A percentile compares a stretch with the other conserved stretches of the same genome.
These are phyloP conservation scores for Isaurus tuberculatus DNA, from an alignment of 92 coral and sea anemone species.

Conservation along the genomic window DNA sequence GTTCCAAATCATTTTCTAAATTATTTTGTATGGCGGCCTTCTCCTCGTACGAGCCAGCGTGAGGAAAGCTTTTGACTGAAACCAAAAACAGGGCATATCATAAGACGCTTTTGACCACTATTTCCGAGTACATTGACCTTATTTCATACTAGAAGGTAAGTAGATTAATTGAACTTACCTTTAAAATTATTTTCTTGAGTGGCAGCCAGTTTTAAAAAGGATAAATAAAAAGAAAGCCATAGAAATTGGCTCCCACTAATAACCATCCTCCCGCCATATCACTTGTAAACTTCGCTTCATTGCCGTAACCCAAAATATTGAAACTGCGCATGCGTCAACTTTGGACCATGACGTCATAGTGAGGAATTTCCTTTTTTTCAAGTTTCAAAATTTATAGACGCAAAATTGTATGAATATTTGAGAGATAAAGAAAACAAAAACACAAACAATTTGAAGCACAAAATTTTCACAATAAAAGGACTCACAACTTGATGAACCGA, in stretches of 20 bases:
- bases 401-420: too few relatives aligned
- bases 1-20: constrained; percentile 14
- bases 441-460: too few relatives aligned
- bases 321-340: constrained; percentile 79
- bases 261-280: constrained; percentile 90
- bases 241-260: constrained; percentile 75
- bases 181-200: constrained; percentile 55
- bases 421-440: too few relatives aligned
- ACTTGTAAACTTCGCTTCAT: constrained; percentile 30
- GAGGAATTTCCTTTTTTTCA: neutral
- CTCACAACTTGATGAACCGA: too few relatives aligned
- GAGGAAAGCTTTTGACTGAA: constrained; percentile 66
- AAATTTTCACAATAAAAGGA: too few relatives aligned
- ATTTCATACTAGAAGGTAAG: neutral
- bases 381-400: too few relatives aligned
- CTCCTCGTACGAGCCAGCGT: constrained; percentile 81
- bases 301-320: constrained; percentile 68
- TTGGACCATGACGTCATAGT: constrained; percentile 7
- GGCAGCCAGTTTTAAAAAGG: constrained; percentile 62
- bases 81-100: constrained; percentile 64
- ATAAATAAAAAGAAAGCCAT: constrained; percentile 81
- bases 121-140: constrained; percentile 7
- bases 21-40: constrained; percentile 21
- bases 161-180: constrained; percentile 42
- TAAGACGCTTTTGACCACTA: neutral